phyloP scores from a whole-genome alignment of 2,113 vertebrate genomes.

The Thalassarche chlororhynchos region DNA sequence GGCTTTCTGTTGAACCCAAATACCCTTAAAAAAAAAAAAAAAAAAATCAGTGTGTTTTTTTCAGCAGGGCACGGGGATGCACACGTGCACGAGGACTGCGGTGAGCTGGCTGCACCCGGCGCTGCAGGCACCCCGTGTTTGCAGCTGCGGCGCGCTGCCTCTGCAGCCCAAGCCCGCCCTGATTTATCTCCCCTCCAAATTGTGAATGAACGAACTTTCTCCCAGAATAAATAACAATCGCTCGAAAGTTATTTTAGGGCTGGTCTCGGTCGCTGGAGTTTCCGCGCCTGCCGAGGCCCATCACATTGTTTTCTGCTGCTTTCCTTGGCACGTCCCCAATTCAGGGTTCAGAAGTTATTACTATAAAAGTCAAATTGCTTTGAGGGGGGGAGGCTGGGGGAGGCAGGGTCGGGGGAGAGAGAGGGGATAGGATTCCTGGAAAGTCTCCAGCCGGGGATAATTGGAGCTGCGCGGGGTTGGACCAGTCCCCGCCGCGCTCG shows the following conservation, averaged over 20 bases:
- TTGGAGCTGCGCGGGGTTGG: slow-evolving; percentile 5
- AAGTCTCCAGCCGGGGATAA: slow-evolving; percentile 35
- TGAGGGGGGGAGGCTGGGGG: neutral
- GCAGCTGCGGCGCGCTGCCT: neutral
- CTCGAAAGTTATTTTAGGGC: slow-evolving; percentile 65
- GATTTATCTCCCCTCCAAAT: slow-evolving; percentile 21
- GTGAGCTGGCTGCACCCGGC: neutral
- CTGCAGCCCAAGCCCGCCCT: neutral
- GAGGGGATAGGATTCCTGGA: slow-evolving; percentile 47
- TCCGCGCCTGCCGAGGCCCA: slow-evolving; percentile 56
- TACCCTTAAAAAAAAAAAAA: neutral
- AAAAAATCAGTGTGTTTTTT: neutral
- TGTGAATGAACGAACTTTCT: slow-evolving; percentile 68
- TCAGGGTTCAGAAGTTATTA: slow-evolving; percentile 69
- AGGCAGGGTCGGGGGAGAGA: neutral
- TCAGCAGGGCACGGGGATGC: neutral
- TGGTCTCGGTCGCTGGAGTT: slow-evolving; percentile 44
- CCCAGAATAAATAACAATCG: slow-evolving; percentile 61
- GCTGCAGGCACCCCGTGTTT: neutral
- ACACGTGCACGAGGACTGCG: fast-evolving
- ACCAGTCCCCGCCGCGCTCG: neutral
- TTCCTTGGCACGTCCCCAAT: slow-evolving; percentile 58
- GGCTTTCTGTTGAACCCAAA: neutral
- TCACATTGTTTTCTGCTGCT: slow-evolving; percentile 69
- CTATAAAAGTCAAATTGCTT: slow-evolving; percentile 71